Evolutionary conservation across 2,888 invertebrate genomes (phyloP).

Genomic region (Acanthopleura granulata): DNA sequence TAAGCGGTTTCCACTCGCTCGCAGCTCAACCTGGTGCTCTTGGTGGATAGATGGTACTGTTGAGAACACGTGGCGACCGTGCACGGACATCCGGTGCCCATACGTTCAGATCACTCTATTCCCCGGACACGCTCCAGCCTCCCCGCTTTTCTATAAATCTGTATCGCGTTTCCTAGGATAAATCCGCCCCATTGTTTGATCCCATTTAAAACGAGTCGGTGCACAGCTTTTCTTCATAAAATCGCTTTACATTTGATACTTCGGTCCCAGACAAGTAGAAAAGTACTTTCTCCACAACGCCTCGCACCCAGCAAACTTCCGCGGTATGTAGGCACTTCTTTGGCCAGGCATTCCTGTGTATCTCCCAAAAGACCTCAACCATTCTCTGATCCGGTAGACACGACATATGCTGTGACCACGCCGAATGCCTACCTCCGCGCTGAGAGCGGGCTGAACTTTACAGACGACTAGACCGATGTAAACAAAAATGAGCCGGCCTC

Average conservation of each 20-base stretch:
- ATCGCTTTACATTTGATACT: slow-evolving; percentile 15
- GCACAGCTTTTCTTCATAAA: slow-evolving; percentile 19
- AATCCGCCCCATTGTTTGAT: slow-evolving; percentile 18
- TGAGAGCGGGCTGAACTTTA: slow-evolving; percentile 4
- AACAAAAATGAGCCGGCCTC: not conserved
- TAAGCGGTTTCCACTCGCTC: too few relatives aligned
- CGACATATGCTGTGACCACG: slow-evolving; percentile 5
- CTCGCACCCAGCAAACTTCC: slow-evolving; percentile 12
- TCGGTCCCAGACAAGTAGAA: not conserved
- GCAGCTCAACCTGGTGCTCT: too few relatives aligned
- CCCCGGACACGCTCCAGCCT: slow-evolving; percentile 5
- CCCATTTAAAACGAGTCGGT: not conserved
- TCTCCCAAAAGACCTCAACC: slow-evolving; percentile 15
- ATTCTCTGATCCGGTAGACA: not conserved
- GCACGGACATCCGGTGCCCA: slow-evolving; percentile 7
- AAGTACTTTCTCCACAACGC: not conserved
- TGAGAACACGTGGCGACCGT: not conserved
- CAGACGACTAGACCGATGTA: not conserved
- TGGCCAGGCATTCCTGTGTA: not conserved
- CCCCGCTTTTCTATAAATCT: not conserved
- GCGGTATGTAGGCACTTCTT: slow-evolving; percentile 8
- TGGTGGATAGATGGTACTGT: too few relatives aligned
- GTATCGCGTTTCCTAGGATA: slow-evolving; percentile 4
- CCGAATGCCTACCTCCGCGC: not conserved
- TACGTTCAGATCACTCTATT: not conserved